phyloP scores from a whole-genome alignment of 2,888 invertebrate species.

The Netelia inedita region DNA sequence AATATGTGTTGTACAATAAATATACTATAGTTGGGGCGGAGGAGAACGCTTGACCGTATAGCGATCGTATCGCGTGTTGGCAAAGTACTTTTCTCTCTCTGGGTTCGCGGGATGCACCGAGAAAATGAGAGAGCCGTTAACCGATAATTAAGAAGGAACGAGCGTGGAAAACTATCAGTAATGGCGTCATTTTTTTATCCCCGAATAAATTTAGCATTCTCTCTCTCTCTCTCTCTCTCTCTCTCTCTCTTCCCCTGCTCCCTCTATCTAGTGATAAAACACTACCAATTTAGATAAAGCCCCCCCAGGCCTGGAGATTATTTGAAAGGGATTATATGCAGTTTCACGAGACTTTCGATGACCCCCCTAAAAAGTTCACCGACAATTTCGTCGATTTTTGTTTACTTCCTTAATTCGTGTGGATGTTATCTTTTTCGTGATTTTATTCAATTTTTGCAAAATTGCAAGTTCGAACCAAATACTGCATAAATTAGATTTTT shows the following conservation, averaged over 20 bases:
- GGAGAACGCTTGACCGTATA: slow-evolving; percentile 28
- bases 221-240: slow-evolving; percentile 8
- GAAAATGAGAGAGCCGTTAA: slow-evolving; percentile 62
- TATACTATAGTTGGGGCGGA: slow-evolving; percentile 23
- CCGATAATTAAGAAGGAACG: slow-evolving; percentile 74
- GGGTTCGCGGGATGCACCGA: slow-evolving; percentile 44
- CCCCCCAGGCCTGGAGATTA: slow-evolving; percentile 60
- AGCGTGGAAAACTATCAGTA: slow-evolving; percentile 72
- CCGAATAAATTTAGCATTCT: slow-evolving; percentile 72
- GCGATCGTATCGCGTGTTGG: slow-evolving; percentile 64
- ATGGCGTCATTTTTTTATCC: slow-evolving; percentile 72
- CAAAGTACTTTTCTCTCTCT: slow-evolving; percentile 52
- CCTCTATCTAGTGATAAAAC: slow-evolving; percentile 15
- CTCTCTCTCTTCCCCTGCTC: neutral
- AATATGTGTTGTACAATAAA: neutral
- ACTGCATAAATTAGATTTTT: too few relatives aligned
- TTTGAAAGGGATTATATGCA: slow-evolving; percentile 10
- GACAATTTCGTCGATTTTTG: neutral
- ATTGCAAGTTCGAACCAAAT: too few relatives aligned
- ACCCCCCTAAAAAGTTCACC: neutral
- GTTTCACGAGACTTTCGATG: slow-evolving; percentile 1
- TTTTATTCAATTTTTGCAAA: neutral
- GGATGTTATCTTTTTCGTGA: neutral
- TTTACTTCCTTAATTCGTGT: neutral
- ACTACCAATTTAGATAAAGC: slow-evolving; percentile 76